A percentile compares a stretch with the other conserved stretches of the same genome.
Conservation (phyloP, 2,113 vertebrate genomes). For the Recurvirostra avosetta region DNA sequence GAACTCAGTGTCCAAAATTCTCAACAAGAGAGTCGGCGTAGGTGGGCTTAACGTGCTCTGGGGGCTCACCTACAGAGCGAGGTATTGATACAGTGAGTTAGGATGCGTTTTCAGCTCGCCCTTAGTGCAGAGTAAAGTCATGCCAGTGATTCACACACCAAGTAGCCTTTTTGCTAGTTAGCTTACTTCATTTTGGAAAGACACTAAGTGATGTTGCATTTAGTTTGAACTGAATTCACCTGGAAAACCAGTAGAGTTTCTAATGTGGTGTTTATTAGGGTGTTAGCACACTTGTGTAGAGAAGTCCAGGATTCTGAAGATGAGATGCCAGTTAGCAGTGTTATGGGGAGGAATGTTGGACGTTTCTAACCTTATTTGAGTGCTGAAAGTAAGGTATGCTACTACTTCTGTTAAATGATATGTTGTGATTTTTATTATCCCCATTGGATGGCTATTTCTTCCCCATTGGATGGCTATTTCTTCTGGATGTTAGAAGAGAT, state of each 20-base stretch:
- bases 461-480: not conserved
- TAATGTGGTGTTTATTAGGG: not conserved
- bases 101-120: not conserved
- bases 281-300: not conserved
- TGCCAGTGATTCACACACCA: not conserved
- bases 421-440: not conserved
- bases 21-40: not conserved
- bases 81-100: not conserved
- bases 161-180: not conserved
- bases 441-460: conserved; percentile 6
- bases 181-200: not conserved
- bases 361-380: not conserved
- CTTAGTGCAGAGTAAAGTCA: not conserved
- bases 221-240: not conserved
- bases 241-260: not conserved
- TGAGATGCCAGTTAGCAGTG: not conserved
- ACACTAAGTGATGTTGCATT: not conserved
- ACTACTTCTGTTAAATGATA: not conserved
- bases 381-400: not conserved
- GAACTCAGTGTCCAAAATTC: not conserved
- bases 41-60: not conserved
- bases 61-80: not conserved
- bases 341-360: not conserved
- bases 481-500: conserved; percentile 5
- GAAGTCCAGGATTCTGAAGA: not conserved